A percentile compares a stretch with the other conserved stretches of the same genome.
Conservation (phyloP, 1,140 invertebrate species). For the Hermetia illucens region DNA sequence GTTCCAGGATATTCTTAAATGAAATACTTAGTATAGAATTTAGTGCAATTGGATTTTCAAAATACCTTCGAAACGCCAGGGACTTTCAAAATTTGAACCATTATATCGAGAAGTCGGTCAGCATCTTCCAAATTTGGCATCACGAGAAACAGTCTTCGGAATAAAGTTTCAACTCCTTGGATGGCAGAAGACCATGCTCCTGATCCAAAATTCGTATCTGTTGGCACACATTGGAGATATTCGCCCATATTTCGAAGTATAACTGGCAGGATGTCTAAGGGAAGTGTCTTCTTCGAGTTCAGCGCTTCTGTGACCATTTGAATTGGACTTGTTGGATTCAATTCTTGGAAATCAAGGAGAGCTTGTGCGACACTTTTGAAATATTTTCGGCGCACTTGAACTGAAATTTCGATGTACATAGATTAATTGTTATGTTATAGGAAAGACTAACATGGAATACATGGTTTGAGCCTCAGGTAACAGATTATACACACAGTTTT, state of each 20-base stretch:
- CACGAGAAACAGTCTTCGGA: constrained; percentile 62
- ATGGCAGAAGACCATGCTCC: constrained; percentile 67
- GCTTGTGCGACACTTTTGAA: constrained; percentile 88
- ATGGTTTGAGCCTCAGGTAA: background rate
- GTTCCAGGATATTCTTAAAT: constrained; percentile 40
- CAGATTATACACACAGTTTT: no score
- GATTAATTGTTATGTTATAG: no score
- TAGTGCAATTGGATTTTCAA: background rate
- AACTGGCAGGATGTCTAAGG: constrained; percentile 53
- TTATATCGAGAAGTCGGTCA: constrained; percentile 66
- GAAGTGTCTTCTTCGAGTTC: constrained; percentile 76
- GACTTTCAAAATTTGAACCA: constrained; percentile 71
- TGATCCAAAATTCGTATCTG: constrained; percentile 62
- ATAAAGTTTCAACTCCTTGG: constrained; percentile 70
- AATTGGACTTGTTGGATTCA: constrained; percentile 87
- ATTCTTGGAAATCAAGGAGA: constrained; percentile 90
- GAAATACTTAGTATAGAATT: constrained; percentile 1
- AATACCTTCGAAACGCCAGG: constrained; percentile 47
- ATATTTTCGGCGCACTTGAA: constrained; percentile 40
- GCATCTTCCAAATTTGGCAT: constrained; percentile 60
- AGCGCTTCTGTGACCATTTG: constrained; percentile 82
- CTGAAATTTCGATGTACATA: no score
- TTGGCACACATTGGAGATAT: constrained; percentile 82
- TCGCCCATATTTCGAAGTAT: constrained; percentile 81
- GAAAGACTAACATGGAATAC: background rate